phyloP scores from a whole-genome alignment of 1,140 invertebrate species.

The Ephestia elutella region DNA sequence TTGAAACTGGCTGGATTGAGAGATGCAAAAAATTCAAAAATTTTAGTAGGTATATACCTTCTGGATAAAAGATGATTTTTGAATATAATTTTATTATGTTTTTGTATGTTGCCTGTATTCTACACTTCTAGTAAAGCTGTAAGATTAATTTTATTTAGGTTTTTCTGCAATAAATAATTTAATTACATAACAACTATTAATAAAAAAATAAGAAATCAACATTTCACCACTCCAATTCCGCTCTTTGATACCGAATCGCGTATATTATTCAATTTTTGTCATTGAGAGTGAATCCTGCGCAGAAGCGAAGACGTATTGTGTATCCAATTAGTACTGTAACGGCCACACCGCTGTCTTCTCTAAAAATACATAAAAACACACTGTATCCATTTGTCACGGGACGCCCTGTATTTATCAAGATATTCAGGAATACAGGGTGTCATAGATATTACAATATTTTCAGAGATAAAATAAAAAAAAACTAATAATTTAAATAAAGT shows the following conservation, averaged over 20 bases:
- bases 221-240: not conserved
- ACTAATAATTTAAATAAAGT: too few species aligned
- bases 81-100: too few species aligned
- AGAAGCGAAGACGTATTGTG: constrained; percentile 51
- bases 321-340: constrained; percentile 61
- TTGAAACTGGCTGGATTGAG: too few species aligned
- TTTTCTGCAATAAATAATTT: too few species aligned
- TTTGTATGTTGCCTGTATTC: too few species aligned
- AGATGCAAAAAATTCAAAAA: too few species aligned
- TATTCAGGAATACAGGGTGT: constrained; percentile 55
- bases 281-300: not conserved
- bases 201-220: not conserved
- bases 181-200: not conserved
- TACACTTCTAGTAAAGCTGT: too few species aligned
- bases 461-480: not conserved
- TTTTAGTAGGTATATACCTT: too few species aligned
- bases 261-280: not conserved
- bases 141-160: too few species aligned
- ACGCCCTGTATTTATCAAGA: constrained; percentile 68
- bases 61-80: too few species aligned
- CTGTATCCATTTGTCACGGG: constrained; percentile 69
- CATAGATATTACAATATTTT: constrained; percentile 12
- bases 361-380: constrained; percentile 72
- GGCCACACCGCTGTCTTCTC: constrained; percentile 42
- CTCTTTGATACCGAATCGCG: not conserved